These are phyloP conservation scores for Tigriopus californicus DNA, from an alignment of 2,888 invertebrate species.

Conservation along the genomic window DNA sequence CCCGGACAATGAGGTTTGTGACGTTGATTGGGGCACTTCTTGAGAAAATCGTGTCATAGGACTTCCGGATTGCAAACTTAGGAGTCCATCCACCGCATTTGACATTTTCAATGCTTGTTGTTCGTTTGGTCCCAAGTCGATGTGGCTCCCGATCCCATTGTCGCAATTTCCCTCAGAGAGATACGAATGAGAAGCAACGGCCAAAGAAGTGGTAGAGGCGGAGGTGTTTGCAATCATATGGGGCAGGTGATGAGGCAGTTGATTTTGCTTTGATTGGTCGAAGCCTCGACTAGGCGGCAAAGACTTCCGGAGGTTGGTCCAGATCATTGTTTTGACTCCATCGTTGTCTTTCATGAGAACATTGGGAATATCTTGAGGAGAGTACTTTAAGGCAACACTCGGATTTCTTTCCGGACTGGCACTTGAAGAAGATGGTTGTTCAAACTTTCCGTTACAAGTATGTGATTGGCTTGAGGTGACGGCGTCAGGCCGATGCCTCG, in stretches of 20 bases:
- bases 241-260: slow-evolving; percentile 27
- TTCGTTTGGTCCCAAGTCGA: neutral
- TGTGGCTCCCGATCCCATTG: neutral
- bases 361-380: slow-evolving; percentile 45
- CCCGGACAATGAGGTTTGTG: slow-evolving; percentile 1
- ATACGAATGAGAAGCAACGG: slow-evolving; percentile 17
- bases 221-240: slow-evolving; percentile 25
- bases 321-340: slow-evolving; percentile 54
- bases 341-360: slow-evolving; percentile 87
- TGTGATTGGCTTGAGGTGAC: no score
- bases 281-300: neutral
- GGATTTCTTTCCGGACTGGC: slow-evolving; percentile 21
- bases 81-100: slow-evolving; percentile 24
- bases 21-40: slow-evolving; percentile 15
- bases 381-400: slow-evolving; percentile 21
- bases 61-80: slow-evolving; percentile 25
- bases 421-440: slow-evolving; percentile 15
- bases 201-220: slow-evolving; percentile 16
- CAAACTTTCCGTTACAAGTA: neutral
- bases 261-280: slow-evolving; percentile 22
- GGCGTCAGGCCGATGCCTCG: no score
- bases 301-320: slow-evolving; percentile 30
- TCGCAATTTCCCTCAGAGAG: neutral
- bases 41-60: slow-evolving; percentile 18
- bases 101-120: neutral